Evolutionary conservation across 64 coral and sea anemone species (phyloP), one percentile per base, ranked within the genome.

Genomic region (Stylophora pistillata): DNA sequence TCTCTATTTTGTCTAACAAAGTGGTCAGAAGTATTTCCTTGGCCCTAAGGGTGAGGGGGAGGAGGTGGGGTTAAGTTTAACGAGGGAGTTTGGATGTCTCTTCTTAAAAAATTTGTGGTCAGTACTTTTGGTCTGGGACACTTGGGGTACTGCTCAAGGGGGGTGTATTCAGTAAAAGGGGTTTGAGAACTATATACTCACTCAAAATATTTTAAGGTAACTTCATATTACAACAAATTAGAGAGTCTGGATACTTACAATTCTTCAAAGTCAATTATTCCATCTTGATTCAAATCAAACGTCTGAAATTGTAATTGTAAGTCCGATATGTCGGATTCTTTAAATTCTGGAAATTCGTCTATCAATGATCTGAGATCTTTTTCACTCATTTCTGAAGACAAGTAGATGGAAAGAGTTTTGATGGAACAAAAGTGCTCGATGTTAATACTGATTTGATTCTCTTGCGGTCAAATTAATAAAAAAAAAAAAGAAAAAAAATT

Each of bases 241-340:
- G 20, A 66, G 11, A 31, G 26, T 25, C 13, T 20, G 13, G 25
- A 37, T 90, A 97, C 95, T 97, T 80, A 97, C 95, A 97, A 77
- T 76, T 97, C 95, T 56, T 76, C 73, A 70, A 80, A 97, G 57
- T 97, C 95, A 28, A 97, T 97, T 55, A 97, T 83, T 16, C 95
- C 95, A 90, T 97, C 95, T 87, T 97, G 95, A 56, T 97, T 97
- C 9, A 97, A 78, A 73, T 97, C 95, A 84, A 97, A 97, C 11
- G 91, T 97, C 21, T 93, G 95, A 60, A 93, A 97, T 74, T 97
- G 95, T 20, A 97, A 63, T 82, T 88, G 86, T 15, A 97, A 89
- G 65, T 97, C 95, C 74, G 82, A 33, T 74, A 97, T 93, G 28
- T 97, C 95, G 33, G 56, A 53, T 37, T 89, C 86, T 5, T 92